These are phyloP conservation scores for Merodon equestris DNA, from an alignment of 2,888 invertebrate species.

Conservation along the genomic window DNA sequence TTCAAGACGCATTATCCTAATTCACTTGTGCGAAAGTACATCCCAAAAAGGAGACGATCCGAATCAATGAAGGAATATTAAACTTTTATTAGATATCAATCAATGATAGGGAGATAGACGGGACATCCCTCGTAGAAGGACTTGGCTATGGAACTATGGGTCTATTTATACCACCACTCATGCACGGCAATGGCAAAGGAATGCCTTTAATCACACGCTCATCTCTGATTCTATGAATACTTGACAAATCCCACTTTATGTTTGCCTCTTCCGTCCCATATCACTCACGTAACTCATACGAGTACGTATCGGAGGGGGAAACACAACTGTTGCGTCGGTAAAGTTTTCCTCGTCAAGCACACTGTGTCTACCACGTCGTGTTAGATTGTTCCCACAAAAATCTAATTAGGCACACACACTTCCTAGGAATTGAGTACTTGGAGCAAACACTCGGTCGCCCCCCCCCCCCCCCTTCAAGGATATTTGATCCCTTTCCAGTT, in stretches of 20 bases:
- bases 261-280: too few relatives aligned
- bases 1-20: constrained; percentile 21
- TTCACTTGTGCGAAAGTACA: constrained; percentile 2
- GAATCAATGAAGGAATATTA: too few relatives aligned
- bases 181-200: not conserved
- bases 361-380: not conserved
- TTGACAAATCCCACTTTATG: constrained; percentile 24
- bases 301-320: too few relatives aligned
- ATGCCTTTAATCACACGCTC: constrained; percentile 14
- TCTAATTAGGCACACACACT: constrained; percentile 39
- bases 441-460: constrained; percentile 46
- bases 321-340: constrained; percentile 31
- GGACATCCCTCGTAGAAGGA: too few relatives aligned
- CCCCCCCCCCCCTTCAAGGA: constrained; percentile 38
- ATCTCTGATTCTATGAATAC: constrained; percentile 9
- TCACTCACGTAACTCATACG: too few relatives aligned
- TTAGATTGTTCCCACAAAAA: constrained; percentile 20
- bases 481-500: constrained; percentile 41
- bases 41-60: not conserved
- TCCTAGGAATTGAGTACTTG: constrained; percentile 26
- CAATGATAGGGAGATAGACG: too few relatives aligned
- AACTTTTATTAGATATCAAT: not conserved
- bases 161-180: not conserved
- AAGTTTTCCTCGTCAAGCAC: constrained; percentile 15
- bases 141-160: too few relatives aligned